Percentiles rank a stretch among this genome's conserved stretches.
Conservation (phyloP, 1,140 invertebrate genomes). For the Oncopodura yosiiana region DNA sequence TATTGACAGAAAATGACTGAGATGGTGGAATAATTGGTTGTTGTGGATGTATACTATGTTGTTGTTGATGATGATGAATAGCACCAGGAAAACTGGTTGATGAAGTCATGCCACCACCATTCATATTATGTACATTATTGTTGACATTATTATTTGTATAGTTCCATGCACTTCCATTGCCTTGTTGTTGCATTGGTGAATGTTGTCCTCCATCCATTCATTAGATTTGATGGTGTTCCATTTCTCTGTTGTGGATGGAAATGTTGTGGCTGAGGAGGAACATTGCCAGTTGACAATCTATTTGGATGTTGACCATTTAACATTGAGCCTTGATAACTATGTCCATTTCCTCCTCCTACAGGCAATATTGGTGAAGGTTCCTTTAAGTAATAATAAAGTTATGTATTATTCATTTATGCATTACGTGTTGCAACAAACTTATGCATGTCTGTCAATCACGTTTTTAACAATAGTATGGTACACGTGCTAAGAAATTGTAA, state of each 20-base stretch:
- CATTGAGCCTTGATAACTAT: conserved; percentile 14
- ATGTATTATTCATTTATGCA: no score
- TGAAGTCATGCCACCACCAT: conserved; percentile 16
- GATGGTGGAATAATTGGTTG: conserved; percentile 15
- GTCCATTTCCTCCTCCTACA: background rate
- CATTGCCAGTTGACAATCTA: background rate
- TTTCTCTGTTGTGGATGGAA: conserved; percentile 21
- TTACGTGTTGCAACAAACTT: no score
- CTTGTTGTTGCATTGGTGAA: background rate
- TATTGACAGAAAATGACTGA: conserved; percentile 5
- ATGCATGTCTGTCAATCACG: no score
- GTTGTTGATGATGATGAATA: conserved; percentile 27
- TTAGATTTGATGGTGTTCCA: no score
- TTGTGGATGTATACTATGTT: conserved; percentile 19
- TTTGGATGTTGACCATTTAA: background rate
- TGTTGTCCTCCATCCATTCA: no score
- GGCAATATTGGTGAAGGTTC: conserved; percentile 2
- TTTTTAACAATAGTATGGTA: no score
- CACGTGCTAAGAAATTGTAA: no score
- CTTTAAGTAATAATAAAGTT: no score
- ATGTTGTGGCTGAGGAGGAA: conserved; percentile 7
- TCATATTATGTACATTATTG: conserved; percentile 1
- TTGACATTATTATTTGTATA: conserved; percentile 1
- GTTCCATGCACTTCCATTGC: conserved; percentile 14
- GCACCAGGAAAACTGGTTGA: conserved; percentile 32